Evolutionary conservation across 2,113 vertebrate genomes (phyloP).

Genomic region (Pseudorasbora parva): DNA sequence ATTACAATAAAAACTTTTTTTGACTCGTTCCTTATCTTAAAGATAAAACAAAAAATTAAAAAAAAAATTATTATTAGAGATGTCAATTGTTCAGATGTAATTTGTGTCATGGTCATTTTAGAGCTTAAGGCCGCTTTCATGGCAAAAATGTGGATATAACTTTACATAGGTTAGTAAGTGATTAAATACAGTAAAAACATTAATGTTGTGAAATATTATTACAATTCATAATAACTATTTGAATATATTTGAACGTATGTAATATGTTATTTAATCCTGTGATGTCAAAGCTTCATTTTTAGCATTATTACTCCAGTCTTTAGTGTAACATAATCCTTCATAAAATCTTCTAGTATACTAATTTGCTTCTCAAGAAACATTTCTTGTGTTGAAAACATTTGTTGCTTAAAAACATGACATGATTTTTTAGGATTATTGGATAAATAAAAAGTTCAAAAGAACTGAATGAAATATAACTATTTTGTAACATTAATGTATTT

Average conservation of each 20-base stretch:
- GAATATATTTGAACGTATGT: background rate
- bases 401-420: background rate
- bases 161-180: no score
- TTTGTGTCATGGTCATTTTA: no score
- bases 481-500: background rate
- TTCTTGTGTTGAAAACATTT: background rate
- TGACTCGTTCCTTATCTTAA: background rate
- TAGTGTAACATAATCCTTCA: background rate
- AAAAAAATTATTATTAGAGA: background rate
- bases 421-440: no score
- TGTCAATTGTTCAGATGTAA: background rate
- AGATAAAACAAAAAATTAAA: background rate
- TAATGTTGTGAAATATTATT: background rate
- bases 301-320: background rate
- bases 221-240: background rate
- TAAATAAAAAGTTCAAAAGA: background rate
- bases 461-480: background rate
- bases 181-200: background rate
- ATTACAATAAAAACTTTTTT: no score
- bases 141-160: no score
- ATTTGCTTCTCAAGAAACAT: background rate
- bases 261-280: background rate
- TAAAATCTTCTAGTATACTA: background rate
- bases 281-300: background rate
- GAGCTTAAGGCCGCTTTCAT: no score